A percentile compares a stretch with the other conserved stretches of the same genome.
These are phyloP conservation scores for Andrena praecox DNA, from an alignment of 2,888 invertebrate species.

Conservation along the genomic window DNA sequence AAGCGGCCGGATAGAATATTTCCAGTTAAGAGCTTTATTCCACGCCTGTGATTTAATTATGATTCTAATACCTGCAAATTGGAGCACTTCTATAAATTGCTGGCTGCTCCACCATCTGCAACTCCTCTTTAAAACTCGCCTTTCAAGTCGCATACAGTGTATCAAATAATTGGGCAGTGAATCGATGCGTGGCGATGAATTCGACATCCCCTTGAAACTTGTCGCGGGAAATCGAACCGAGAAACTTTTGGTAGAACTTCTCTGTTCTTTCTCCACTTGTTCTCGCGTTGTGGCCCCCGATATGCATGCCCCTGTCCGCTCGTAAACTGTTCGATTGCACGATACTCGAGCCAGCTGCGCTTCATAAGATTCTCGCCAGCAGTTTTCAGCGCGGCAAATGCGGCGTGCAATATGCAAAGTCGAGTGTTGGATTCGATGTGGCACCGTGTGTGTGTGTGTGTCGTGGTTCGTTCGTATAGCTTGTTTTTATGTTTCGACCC, in stretches of 20 bases:
- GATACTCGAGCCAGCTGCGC: constrained; percentile 12
- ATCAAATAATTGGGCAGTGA: constrained; percentile 8
- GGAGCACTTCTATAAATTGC: too few relatives aligned
- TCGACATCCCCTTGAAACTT: constrained; percentile 16
- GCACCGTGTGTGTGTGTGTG: not conserved
- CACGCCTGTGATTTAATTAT: too few relatives aligned
- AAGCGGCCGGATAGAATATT: too few relatives aligned
- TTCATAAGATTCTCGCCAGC: constrained; percentile 1
- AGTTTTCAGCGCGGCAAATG: constrained; percentile 14
- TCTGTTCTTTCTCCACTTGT: constrained; percentile 18
- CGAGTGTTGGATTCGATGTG: constrained; percentile 5
- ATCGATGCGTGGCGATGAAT: constrained; percentile 34
- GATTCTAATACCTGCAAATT: too few relatives aligned
- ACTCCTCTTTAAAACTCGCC: not conserved
- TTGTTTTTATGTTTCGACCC: not conserved
- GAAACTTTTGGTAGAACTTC: constrained; percentile 16
- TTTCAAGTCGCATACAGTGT: not conserved
- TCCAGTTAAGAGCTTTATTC: too few relatives aligned
- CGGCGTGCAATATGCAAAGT: constrained; percentile 13
- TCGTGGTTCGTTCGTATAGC: not conserved
- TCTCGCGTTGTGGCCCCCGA: constrained; percentile 7
- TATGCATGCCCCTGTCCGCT: constrained; percentile 9
- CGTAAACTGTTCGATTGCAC: constrained; percentile 36
- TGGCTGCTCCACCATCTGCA: not conserved
- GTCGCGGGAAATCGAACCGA: not conserved